Conservation (phyloP, 2,888 invertebrate genomes). For the Synergus japonicus region DNA sequence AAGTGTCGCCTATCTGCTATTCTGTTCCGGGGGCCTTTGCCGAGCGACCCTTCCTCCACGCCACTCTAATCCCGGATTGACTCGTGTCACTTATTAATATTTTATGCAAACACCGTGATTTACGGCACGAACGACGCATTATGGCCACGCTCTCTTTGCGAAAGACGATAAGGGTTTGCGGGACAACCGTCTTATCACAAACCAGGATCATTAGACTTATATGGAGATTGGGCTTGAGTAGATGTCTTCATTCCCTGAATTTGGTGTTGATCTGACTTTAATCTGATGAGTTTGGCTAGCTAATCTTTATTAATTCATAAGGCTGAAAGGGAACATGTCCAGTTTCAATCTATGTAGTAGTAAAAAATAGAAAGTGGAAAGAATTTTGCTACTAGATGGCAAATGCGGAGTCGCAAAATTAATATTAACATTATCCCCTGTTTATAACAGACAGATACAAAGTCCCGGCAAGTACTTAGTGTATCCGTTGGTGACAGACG, state of each 20-base stretch:
- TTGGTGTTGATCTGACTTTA: constrained; percentile 20
- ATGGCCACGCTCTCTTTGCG: constrained; percentile 58
- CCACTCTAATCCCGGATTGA: constrained; percentile 75
- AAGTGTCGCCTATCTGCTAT: constrained; percentile 65
- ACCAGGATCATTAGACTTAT: constrained; percentile 16
- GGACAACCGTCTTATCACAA: constrained; percentile 61
- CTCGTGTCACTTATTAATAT: constrained; percentile 78
- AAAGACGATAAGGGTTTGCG: constrained; percentile 63
- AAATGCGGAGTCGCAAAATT: constrained; percentile 3
- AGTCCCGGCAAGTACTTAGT: constrained; percentile 21
- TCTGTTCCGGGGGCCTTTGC: constrained; percentile 44
- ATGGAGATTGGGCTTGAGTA: constrained; percentile 1
- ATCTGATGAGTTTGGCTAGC: constrained; percentile 23
- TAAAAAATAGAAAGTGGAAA: too few relatives aligned
- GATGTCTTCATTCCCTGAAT: constrained; percentile 23
- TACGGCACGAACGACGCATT: constrained; percentile 66
- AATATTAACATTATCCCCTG: constrained; percentile 24
- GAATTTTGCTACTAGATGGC: too few relatives aligned
- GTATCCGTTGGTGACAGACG: constrained; percentile 12
- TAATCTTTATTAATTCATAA: constrained; percentile 34
- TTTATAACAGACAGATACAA: constrained; percentile 17
- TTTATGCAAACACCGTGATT: constrained; percentile 77
- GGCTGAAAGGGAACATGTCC: not conserved
- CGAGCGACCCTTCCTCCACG: constrained; percentile 49
- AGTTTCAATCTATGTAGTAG: too few relatives aligned